These are phyloP conservation scores for Ailuropoda melanoleuca DNA, from an alignment of 2,113 vertebrate genomes.

Conservation along the genomic window DNA sequence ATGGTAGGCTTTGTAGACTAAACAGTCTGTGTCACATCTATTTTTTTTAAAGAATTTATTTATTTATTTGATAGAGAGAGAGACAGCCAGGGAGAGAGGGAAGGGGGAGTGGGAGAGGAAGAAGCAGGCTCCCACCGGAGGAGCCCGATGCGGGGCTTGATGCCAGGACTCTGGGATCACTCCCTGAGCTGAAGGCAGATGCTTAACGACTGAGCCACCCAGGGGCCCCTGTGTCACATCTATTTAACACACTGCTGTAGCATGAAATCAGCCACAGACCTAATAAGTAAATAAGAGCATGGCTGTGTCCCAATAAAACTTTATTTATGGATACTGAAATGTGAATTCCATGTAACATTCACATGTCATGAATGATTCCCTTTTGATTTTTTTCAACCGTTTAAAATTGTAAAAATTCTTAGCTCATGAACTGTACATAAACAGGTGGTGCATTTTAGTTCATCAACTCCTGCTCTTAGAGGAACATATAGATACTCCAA, in stretches of 20 bases:
- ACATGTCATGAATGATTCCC: background rate
- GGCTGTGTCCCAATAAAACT: background rate
- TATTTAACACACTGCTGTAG: background rate
- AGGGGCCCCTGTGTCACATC: background rate
- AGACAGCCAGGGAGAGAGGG: no score
- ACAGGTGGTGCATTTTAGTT: background rate
- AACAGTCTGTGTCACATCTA: background rate
- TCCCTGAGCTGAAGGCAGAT: no score
- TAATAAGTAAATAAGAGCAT: background rate
- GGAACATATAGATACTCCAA: background rate
- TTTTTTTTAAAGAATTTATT: no score
- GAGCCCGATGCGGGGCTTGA: no score
- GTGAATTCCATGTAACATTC: background rate
- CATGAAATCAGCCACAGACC: background rate
- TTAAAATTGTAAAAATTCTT: conserved; percentile 1
- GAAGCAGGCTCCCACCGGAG: no score
- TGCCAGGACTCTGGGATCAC: no score
- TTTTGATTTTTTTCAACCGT: background rate
- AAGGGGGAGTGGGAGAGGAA: no score
- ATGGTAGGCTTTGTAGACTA: background rate
- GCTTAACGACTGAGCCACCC: no score
- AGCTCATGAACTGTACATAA: background rate
- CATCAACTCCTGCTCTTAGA: background rate
- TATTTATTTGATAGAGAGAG: no score
- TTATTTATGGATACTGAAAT: background rate